phyloP scores from a whole-genome alignment of 2,888 invertebrate genomes.

The Argynnis bischoffii region DNA sequence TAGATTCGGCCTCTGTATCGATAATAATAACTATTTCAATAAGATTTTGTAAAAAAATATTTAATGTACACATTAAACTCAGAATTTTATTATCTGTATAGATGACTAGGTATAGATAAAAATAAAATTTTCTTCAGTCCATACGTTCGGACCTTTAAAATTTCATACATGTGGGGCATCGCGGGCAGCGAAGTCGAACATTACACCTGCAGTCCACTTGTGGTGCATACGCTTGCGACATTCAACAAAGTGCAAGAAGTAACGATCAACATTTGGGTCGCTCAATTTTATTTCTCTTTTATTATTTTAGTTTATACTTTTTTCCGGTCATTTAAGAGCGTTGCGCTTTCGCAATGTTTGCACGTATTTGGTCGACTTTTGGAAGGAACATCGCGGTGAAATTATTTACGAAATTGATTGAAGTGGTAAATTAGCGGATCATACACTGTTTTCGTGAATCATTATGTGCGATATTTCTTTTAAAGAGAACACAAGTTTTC shows the following conservation, averaged over 20 bases:
- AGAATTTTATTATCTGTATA: too few relatives aligned
- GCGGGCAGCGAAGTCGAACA: conserved; percentile 33
- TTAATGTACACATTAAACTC: too few relatives aligned
- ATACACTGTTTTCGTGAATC: neutral
- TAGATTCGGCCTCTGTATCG: too few relatives aligned
- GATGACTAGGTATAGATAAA: neutral
- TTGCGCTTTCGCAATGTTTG: conserved; percentile 33
- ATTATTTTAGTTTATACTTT: conserved; percentile 15
- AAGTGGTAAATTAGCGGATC: neutral
- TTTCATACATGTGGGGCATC: conserved; percentile 31
- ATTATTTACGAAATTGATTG: neutral
- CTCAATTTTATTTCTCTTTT: conserved; percentile 32
- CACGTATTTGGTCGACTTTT: conserved; percentile 44
- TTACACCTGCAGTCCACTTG: conserved; percentile 32
- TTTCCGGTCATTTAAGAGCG: conserved; percentile 28
- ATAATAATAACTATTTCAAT: too few relatives aligned
- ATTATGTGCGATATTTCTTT: too few relatives aligned
- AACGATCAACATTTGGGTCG: conserved; percentile 33
- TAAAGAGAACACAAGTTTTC: too few relatives aligned
- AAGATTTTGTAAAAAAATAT: too few relatives aligned
- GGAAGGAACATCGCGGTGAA: conserved; percentile 1
- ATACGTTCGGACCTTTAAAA: conserved; percentile 32
- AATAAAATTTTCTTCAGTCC: neutral
- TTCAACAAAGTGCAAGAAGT: conserved; percentile 32
- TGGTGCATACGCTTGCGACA: conserved; percentile 27